Evolutionary conservation across 2,888 invertebrate genomes (phyloP), one percentile per base, ranked within the genome.

Genomic region (Alcis repandata): DNA sequence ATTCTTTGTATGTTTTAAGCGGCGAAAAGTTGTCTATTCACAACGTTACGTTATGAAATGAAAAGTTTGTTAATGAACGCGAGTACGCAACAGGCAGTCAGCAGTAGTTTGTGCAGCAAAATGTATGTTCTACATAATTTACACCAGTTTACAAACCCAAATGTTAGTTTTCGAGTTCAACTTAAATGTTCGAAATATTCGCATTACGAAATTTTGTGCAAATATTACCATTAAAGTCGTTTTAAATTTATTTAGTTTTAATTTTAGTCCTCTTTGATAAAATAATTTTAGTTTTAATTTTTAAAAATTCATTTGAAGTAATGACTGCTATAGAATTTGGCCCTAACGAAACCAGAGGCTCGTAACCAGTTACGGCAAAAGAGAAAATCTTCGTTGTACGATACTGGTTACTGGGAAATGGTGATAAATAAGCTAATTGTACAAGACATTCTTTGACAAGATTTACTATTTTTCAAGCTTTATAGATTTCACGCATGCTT

Each of bases 11-110:
- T 27, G n/a, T 27, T 38, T 40, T 2, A 59, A 51, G 8, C 22
- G 8, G 13, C 17, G 11, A 11, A 59, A 33, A 20, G 43, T 52
- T 3, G 6, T 7, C 10, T 45, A 7, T 41, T 32, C 20, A 9
- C 13, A 54, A 41, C 20, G 33, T 46, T 40, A 56, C 20, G 49
- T 51, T 52, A 32, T 52, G 22, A 40, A 52, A 45, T 63, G 38
- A 54, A 58, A 64, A 64, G 63, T 64, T 64, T 48, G 9, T 9
- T 59, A 64, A 64, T 54, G 48, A 59, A 59, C 43, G 46, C 43
- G 49, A 57, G 7, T 51, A 62, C 38, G 57, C 57, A 59, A 63
- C 63, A 63, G 54, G 59, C 54, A 51, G 57, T 38, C 19, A 51
- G 51, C 33, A 15, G 48, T 15, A n/a, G 45, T 38, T 22, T 22